Base-by-base conservation (phyloP, 1,140 invertebrate genomes). In the Ips nitidus region DNA sequence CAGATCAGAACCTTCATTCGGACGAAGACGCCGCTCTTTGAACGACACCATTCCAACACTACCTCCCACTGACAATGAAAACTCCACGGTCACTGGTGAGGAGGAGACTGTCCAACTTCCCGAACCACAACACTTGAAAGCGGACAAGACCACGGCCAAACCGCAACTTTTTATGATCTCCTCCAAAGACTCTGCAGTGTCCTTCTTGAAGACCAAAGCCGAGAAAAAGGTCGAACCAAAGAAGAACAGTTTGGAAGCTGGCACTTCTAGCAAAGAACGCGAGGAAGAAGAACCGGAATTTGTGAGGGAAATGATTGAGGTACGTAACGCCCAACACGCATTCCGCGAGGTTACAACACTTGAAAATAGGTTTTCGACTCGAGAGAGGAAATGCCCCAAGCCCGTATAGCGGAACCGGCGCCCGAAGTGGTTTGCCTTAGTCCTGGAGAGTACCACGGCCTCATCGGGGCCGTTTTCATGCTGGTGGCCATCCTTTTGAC, bases 261-360 rank as follows among this genome's bases (percentile, higher is more conserved):
- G 52, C 52, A 55, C 37, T 38, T 55, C 52, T 37, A 55, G 37
- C 38, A 42, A 59, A 59, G 57, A 40, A 41, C 4, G 5, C 36
- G 52, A 88, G 80, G 83, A 81, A 80, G 75, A 82, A 75, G 86
- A 88, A 76, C 83, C 86, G 0, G 90, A 93, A 78, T 90, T 91
- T 78, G 91, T 94, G 7, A 82, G 91, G 70, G 91, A 93, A 83
- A 93, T 94, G 90, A 93, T 94, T 65, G 90, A 93, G 83, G 92
- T 93, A 81, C 75, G 58, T 56, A 37, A 52, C 37, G 7, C 0
- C 22, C 22, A 22, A 22, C 22, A 22, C 38, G 38, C 8, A 52
- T 47, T 4, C n/a, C 5, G n/a, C 3, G 65, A 53, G 5, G 5
- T 47, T 6, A 6, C 45, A 47, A 6, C 45, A 1, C 45, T 6